Evolutionary conservation across 2,888 invertebrate genomes (phyloP).

Genomic region (Sminthurides aquaticus): DNA sequence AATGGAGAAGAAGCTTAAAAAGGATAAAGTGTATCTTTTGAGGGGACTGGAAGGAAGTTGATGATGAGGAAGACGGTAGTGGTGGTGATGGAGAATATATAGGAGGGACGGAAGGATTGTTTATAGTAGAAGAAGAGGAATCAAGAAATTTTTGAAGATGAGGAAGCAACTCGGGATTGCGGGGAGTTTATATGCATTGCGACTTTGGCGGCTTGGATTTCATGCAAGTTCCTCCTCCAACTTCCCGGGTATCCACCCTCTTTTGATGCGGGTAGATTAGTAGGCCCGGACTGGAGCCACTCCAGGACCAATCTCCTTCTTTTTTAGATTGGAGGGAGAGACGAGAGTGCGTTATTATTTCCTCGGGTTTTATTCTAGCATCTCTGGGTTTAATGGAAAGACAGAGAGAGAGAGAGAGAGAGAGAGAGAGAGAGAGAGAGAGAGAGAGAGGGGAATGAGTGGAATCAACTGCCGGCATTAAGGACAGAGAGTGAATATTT

Average conservation of each 20-base stretch:
- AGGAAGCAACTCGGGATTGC: not conserved
- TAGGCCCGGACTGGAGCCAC: not conserved
- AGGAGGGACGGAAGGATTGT: no score
- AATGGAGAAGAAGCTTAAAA: constrained; percentile 30
- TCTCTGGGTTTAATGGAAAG: constrained; percentile 6
- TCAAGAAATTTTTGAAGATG: not conserved
- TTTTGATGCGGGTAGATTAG: constrained; percentile 1
- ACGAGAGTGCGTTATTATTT: not conserved
- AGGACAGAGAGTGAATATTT: not conserved
- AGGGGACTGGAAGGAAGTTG: not conserved
- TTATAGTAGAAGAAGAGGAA: not conserved
- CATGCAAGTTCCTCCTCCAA: not conserved
- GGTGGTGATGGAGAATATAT: no score
- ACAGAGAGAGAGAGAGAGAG: constrained; percentile 1
- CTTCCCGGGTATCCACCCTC: not conserved
- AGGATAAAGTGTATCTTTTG: not conserved
- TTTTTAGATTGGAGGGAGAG: not conserved
- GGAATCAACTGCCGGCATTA: not conserved
- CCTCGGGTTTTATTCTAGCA: no score
- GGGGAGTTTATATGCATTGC: no score
- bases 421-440: not conserved
- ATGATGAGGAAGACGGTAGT: no score
- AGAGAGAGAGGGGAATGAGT: not conserved
- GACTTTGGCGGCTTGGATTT: no score
- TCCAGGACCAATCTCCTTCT: not conserved